Base-by-base conservation (phyloP, 1,140 invertebrate genomes). In the Magallana gigas region DNA sequence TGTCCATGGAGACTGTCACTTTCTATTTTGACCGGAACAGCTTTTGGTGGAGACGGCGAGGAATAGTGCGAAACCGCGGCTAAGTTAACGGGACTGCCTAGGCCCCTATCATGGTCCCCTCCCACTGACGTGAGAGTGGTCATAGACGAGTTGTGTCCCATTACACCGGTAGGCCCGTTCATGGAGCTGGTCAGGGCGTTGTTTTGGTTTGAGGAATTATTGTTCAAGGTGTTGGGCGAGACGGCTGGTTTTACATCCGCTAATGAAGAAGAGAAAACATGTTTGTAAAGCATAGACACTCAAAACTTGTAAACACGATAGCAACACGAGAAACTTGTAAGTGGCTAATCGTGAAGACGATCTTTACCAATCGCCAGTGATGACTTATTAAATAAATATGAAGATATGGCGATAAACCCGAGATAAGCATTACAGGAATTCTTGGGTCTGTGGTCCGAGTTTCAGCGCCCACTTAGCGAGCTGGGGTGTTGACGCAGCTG, bases 11-110 rank as follows among this genome's bases (percentile, higher is more conserved):
- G 83, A 18, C 84, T 82, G 6, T 81, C 90, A 48, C 85, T 86
- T 58, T 90, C 90, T 80, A 91, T 89, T 82, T 89, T 88, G 5
- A 91, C 90, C 1, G 90, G 90, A 57, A 90, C 91, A 83, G 91
- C 90, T 85, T 91, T 91, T 29, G 91, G 91, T 57, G 91, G 90
- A 29, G 91, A 91, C 14, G 90, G 89, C 12, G 89, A 88, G 8
- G 91, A 85, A 84, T 91, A 83, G 57, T 87, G 83, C 48, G 83
- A 62, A 89, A 85, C 56, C 58, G 87, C 4, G 81, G 90, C 88
- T 87, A 88, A 80, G 76, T 88, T 85, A 56, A 83, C 68, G 18
- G 83, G 84, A 86, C 84, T 85, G 58, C 89, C 59, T 84, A 87
- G 62, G 62, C 57, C 58, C 62, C 81, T 87, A 68, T 80, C 83